Base-by-base conservation (phyloP, 2,113 vertebrate species). In the Lampris megalopsis region DNA sequence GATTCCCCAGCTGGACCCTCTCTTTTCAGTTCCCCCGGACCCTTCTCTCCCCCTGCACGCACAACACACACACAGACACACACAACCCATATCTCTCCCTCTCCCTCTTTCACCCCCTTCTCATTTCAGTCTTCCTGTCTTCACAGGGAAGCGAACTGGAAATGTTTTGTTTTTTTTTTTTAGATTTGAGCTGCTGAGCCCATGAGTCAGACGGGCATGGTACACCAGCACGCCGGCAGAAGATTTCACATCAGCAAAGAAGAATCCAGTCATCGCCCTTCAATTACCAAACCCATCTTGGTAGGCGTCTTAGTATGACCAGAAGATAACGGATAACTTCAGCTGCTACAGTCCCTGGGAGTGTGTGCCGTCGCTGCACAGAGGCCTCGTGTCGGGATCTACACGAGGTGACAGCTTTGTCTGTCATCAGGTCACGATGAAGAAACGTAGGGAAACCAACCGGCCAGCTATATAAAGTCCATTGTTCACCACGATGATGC, bases 351-450 rank as follows among this genome's bases (percentile, higher is more conserved):
- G 48, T 47, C 74, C 42, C 43, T 74, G 57, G 58, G 60, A 63
- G 43, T 59, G 58, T 71, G 81, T 57, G 62, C 62, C 53, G 45
- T 45, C 62, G 4, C n/a, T 56, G 58, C 73, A 75, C 56, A 40
- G 57, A 75, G 24, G 45, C 59, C 77, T 81, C 4, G 54, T 43
- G 58, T 24, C 37, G 64, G 69, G 53, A 42, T 58, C 50, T 40
- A 56, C 75, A 84, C 36, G 77, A 68, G 71, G 60, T 63, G 75
- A 68, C 65, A 63, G 59, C 61, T 71, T 48, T 63, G 43, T 85
- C 83, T 81, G 83, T 92, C 87, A 54, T 86, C 85, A 13, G 40
- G 70, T 84, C 65, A 63, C 77, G 87, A 90, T 84, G 86, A 87
- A 84, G 59, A 67, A 69, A 75, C 6, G 13, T 45, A 48, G 43